A percentile compares a stretch with the other conserved stretches of the same genome.
These are phyloP conservation scores for Pelecanoides urinatrix DNA, from an alignment of 2,113 vertebrate genomes.

Conservation along the genomic window DNA sequence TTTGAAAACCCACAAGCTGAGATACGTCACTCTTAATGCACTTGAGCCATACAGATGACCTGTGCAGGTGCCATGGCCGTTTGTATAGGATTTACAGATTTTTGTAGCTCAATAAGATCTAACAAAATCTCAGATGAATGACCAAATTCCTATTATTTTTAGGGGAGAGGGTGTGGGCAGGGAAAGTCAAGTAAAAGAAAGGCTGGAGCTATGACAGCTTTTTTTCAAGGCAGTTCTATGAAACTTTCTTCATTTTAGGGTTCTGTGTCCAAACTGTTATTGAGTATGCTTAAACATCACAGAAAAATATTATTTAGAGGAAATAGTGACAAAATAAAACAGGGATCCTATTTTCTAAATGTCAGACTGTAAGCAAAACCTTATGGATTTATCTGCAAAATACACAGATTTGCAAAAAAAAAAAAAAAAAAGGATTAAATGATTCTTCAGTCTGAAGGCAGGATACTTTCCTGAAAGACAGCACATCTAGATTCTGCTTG, in stretches of 20 bases:
- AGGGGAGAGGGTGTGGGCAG: rapidly evolving
- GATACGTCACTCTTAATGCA: background rate
- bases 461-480: background rate
- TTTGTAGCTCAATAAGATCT: background rate
- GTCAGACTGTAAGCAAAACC: background rate
- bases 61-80: background rate
- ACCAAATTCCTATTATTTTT: background rate
- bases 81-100: background rate
- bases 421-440: background rate
- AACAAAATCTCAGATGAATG: background rate
- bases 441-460: background rate
- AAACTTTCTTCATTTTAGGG: background rate
- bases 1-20: background rate
- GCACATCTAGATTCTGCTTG: background rate
- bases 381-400: background rate
- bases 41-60: background rate
- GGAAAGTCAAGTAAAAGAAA: background rate
- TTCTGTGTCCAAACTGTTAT: background rate
- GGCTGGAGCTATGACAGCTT: background rate
- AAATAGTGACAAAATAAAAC: background rate
- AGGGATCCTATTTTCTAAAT: background rate
- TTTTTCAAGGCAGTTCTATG: background rate
- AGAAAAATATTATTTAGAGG: background rate
- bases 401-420: background rate
- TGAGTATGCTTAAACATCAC: background rate